phyloP scores from a whole-genome alignment of 2,113 vertebrate genomes.

The Genyomyrus donnyi region DNA sequence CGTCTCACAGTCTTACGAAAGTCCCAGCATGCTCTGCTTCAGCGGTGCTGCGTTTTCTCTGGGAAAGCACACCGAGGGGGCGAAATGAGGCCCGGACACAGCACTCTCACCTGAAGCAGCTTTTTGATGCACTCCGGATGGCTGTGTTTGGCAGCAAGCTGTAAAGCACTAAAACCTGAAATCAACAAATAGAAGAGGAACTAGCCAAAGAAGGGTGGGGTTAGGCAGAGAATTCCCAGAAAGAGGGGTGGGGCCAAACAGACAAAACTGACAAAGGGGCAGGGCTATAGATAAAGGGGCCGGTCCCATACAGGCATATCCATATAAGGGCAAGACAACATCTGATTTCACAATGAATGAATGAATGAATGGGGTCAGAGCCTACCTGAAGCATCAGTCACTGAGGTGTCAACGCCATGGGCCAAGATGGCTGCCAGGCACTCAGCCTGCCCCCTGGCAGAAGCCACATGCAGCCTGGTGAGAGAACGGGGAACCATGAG shows the following conservation, averaged over 20 bases:
- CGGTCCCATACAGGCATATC: neutral
- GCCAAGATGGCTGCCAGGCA: conserved; percentile 80
- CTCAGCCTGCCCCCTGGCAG: conserved; percentile 74
- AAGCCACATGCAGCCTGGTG: conserved; percentile 83
- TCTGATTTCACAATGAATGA: neutral
- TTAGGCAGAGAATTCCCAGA: neutral
- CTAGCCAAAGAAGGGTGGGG: neutral
- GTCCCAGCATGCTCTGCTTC: neutral
- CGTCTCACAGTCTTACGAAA: neutral
- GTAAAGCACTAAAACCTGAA: conserved; percentile 80
- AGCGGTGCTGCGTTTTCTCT: neutral
- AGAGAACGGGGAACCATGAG: neutral
- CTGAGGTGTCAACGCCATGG: conserved; percentile 78
- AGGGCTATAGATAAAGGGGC: neutral
- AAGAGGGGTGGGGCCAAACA: neutral
- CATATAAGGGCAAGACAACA: neutral
- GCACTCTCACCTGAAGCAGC: conserved; percentile 78
- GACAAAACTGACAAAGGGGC: neutral
- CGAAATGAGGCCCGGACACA: neutral
- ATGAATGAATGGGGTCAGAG: neutral
- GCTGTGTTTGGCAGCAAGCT: conserved; percentile 84
- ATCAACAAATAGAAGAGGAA: neutral
- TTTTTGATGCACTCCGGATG: conserved; percentile 79
- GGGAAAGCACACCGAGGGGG: neutral
- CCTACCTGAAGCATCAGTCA: conserved; percentile 78